A percentile compares a stretch with the other conserved stretches of the same genome.
phyloP scores from a whole-genome alignment of 92 coral and sea anemone species.

The Montipora capitata region DNA sequence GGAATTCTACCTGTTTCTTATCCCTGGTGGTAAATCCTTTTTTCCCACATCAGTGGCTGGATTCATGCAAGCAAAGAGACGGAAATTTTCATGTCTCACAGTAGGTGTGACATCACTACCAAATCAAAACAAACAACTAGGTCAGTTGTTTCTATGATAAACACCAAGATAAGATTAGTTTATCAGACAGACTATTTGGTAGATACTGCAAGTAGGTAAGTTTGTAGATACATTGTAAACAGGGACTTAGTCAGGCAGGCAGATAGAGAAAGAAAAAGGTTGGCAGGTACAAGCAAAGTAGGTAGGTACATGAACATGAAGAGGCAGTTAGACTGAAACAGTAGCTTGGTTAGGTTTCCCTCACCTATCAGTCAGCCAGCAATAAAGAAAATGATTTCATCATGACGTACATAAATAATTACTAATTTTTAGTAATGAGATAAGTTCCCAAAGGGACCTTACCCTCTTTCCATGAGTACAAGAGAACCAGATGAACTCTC shows the following conservation, averaged over 20 bases:
- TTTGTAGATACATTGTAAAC: not conserved
- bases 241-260: not conserved
- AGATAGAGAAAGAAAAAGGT: not conserved
- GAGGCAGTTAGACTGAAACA: too few species aligned
- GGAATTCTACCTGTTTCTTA: slow-evolving; percentile 85
- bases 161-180: too few species aligned
- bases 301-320: too few species aligned
- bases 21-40: slow-evolving; percentile 95
- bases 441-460: not conserved
- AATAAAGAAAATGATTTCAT: too few species aligned
- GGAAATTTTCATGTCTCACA: slow-evolving; percentile 90
- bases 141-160: not conserved
- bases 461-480: slow-evolving; percentile 97
- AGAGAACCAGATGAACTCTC: slow-evolving; percentile 96
- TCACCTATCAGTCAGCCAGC: too few species aligned
- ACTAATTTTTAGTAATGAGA: too few species aligned
- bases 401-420: too few species aligned
- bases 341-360: too few species aligned
- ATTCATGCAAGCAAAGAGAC: slow-evolving; percentile 98
- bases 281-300: not conserved
- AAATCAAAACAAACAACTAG: not conserved
- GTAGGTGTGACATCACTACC: slow-evolving; percentile 92
- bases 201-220: not conserved
- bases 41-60: slow-evolving; percentile 99
- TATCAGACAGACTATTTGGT: too few species aligned